These are phyloP conservation scores for Congeria kusceri DNA, from an alignment of 2,888 invertebrate genomes.

Conservation along the genomic window DNA sequence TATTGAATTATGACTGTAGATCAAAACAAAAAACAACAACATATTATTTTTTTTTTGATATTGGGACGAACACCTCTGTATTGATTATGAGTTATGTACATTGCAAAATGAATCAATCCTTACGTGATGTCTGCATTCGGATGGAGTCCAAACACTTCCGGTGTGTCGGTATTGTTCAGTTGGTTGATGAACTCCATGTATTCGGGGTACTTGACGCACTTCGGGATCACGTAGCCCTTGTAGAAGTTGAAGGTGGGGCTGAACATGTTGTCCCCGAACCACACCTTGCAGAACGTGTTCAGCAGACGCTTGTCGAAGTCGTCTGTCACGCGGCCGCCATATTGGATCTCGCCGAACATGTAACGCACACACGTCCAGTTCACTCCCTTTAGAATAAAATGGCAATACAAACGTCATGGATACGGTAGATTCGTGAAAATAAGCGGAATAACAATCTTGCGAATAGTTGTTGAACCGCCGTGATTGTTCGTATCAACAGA, in stretches of 20 bases:
- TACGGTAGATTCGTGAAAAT: too few relatives aligned
- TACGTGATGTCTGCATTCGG: slow-evolving; percentile 86
- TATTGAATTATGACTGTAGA: too few relatives aligned
- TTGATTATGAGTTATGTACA: too few relatives aligned
- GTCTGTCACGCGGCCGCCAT: slow-evolving; percentile 86
- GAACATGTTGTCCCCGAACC: slow-evolving; percentile 86
- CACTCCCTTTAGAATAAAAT: slow-evolving; percentile 79
- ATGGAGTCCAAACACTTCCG: slow-evolving; percentile 85
- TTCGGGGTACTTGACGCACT: slow-evolving; percentile 81
- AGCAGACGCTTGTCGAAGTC: slow-evolving; percentile 85
- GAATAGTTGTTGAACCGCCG: too few relatives aligned
- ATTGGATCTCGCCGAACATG: slow-evolving; percentile 86
- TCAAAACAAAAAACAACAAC: too few relatives aligned
- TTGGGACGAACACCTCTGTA: too few relatives aligned
- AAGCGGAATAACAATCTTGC: too few relatives aligned
- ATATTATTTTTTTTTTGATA: too few relatives aligned
- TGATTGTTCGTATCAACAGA: too few relatives aligned
- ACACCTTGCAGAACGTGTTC: slow-evolving; percentile 85
- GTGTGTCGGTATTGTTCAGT: slow-evolving; percentile 83
- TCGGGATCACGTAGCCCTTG: slow-evolving; percentile 85
- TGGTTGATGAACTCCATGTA: slow-evolving; percentile 83
- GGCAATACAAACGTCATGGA: too few relatives aligned
- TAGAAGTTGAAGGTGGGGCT: slow-evolving; percentile 83
- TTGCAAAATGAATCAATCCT: slow-evolving; percentile 26
- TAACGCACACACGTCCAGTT: slow-evolving; percentile 85